Evolutionary conservation across 1,140 invertebrate genomes (phyloP), one percentile per base, ranked within the genome.

Genomic region (Polyergus mexicanus): DNA sequence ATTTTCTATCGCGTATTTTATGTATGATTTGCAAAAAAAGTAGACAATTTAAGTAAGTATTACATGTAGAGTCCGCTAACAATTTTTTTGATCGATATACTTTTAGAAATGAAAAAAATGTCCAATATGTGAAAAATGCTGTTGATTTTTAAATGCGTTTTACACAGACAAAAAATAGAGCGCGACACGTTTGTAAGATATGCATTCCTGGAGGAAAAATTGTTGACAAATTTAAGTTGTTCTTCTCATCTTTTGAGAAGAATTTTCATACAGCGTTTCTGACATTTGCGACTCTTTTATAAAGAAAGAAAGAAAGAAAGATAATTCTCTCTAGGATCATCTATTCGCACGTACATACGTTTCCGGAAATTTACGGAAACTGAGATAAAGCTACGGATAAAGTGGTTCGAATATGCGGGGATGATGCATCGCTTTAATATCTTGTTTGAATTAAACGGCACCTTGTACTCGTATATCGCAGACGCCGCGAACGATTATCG

Each of bases 371-470:
- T 66, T 25, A 32, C 8, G 28, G 78, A 11, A 71, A 44, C 22
- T 32, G 32, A 71, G 25, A 58, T 71, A 32, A 58, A 81, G 77
- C 38, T 6, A 8, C 22, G 22, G 65, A 58, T 56, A 28, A 71
- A 71, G 10, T 6, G 13, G 25, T 25, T 60, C 66, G 35, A 58
- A 44, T 51, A 51, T 16, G 47, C 22, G 38, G 25, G 38, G 66
- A 72, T 72, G 78, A 81, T 25, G 25, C 66, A 83, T 72, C 19
- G 78, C 54, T 81, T 72, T 72, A 60, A 81, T 81, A 81, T 60
- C 77, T 80, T 25, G 77, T 54, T 25, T 28, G 22, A 68, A 80
- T 56, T 80, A 68, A 68, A 56, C 63, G 35, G 44, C 47, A 32
- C 25, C 25, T 25, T 13, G 51, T 35, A 32, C 38, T n/a, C 51